Evolutionary conservation across 2,797 vertebrate genomes (phyloP), one percentile per base, ranked within the genome.

Genomic region (Sebastes ruberrimus): DNA sequence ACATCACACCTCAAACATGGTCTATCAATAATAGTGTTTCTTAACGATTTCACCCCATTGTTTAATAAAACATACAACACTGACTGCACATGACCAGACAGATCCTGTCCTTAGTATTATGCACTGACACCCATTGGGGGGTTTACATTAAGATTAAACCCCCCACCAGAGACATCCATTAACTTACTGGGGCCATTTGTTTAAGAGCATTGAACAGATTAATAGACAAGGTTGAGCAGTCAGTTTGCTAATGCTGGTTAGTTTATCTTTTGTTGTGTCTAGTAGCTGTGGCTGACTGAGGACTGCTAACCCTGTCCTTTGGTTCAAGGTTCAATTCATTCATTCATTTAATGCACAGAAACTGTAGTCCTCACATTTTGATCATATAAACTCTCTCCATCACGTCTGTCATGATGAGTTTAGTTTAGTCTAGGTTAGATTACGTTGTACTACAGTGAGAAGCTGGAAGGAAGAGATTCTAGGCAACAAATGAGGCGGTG

Each of bases 121-220:
- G 18, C 52, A 64, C 65, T 33, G 49, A 35, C 60, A 80, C 75
- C 53, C 60, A 83, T 64, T 71, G 13, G 78, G 83, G 63, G 57
- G 70, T 70, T 32, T 69, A 80, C 73, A 86, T 83, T 27, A 74
- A 83, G 86, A 92, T 88, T 89, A 92, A 86, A 38, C 56, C 80
- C 78, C 67, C 76, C 22, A 13, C 46, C 42, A 62, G 20, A 85
- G 27, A 74, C 71, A 75, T 30, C 77, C 85, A 92, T 91, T 92
- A 85, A 74, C 69, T 80, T 68, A 86, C 59, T 38, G 68, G 64
- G 32, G 74, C 22, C 57, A 84, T 85, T 88, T 88, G 73, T 85
- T 83, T 88, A 91, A 89, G 84, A 89, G 89, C 86, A 87, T 71
- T 86, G 83, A 78, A 68, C 74, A 86, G 91, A 93, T 92, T 92